Evolutionary conservation across 2,888 invertebrate species (phyloP).

Genomic region (Parnassius glacialis): DNA sequence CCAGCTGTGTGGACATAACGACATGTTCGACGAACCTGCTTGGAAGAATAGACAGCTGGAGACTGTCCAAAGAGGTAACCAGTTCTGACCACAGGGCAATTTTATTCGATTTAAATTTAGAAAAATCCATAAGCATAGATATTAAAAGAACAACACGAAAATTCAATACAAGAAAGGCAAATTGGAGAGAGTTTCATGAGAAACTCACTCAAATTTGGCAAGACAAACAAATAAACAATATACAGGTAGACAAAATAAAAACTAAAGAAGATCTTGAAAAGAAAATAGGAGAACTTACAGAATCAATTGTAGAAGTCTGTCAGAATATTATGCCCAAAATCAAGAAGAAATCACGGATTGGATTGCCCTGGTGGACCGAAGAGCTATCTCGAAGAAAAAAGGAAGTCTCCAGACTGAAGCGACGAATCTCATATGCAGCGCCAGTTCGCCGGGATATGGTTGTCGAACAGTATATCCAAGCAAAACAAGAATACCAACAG

Average conservation of each 20-base stretch:
- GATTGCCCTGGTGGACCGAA: not conserved
- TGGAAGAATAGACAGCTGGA: not conserved
- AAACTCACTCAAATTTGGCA: no score
- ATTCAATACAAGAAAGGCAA: no score
- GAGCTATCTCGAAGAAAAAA: not conserved
- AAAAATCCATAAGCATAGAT: no score
- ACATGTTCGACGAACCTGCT: not conserved
- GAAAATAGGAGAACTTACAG: no score
- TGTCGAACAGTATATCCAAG: slow-evolving; percentile 20
- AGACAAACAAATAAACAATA: no score
- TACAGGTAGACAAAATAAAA: no score
- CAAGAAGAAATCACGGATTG: not conserved
- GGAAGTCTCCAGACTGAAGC: not conserved
- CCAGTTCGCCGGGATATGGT: slow-evolving; percentile 3
- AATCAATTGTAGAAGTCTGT: no score
- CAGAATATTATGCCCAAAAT: no score
- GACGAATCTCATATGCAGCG: slow-evolving; percentile 15
- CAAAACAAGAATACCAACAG: slow-evolving; percentile 14
- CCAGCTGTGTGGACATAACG: not conserved
- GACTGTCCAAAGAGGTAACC: not conserved
- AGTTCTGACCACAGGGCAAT: slow-evolving; percentile 2
- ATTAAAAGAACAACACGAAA: slow-evolving; percentile 2
- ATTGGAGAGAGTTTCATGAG: no score
- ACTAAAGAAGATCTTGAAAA: no score
- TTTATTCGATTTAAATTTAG: not conserved